These are phyloP conservation scores for Crocuta crocuta DNA, from an alignment of 2,113 vertebrate species.

Conservation along the genomic window DNA sequence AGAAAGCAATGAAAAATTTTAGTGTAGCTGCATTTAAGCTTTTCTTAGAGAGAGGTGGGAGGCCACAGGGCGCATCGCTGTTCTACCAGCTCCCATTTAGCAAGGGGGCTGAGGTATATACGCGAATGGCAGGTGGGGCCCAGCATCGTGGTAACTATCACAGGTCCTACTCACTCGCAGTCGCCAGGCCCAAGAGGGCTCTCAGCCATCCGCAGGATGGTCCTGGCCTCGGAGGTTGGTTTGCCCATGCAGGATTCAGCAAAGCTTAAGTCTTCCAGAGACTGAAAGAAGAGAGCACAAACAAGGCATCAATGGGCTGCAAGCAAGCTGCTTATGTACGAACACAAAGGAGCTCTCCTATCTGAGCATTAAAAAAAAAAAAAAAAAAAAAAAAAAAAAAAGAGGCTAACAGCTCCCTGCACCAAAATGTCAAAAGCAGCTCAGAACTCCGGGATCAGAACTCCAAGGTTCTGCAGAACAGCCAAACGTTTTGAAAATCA, in stretches of 20 bases:
- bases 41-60: background rate
- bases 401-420: background rate
- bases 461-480: background rate
- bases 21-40: accelerated
- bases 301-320: background rate
- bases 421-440: background rate
- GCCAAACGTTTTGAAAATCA: background rate
- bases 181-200: background rate
- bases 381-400: background rate
- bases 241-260: background rate
- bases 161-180: background rate
- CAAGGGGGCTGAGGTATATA: accelerated
- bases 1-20: background rate
- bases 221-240: background rate
- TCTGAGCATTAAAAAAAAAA: background rate
- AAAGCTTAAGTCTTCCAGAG: background rate
- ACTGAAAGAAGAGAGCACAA: background rate
- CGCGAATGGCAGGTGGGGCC: accelerated
- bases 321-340: background rate
- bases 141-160: accelerated
- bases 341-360: background rate
- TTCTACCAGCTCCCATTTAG: accelerated
- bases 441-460: background rate
- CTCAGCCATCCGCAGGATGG: background rate
- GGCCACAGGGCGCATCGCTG: accelerated